Evolutionary conservation across 2,797 vertebrate genomes (phyloP).

Genomic region (Podarcis lilfordi): DNA sequence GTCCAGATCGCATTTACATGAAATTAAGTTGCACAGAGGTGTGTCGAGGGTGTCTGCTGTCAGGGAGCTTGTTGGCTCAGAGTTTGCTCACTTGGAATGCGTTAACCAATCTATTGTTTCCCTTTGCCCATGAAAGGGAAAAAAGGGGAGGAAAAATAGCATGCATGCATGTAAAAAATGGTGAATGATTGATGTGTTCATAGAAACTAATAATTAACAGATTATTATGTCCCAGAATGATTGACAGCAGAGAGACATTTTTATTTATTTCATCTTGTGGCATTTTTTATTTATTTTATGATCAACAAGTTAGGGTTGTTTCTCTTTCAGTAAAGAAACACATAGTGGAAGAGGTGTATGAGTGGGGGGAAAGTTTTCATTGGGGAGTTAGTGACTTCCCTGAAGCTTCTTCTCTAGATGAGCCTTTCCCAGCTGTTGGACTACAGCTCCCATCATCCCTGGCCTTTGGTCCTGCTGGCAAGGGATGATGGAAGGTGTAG

Average conservation of each 20-base stretch:
- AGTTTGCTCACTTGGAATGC: conserved; percentile 30
- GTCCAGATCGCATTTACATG: not conserved
- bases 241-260: conserved; percentile 36
- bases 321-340: not conserved
- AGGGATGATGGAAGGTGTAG: no score
- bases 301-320: not conserved
- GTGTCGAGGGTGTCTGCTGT: not conserved
- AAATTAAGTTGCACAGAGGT: not conserved
- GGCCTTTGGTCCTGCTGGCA: no score
- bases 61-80: not conserved
- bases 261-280: conserved; percentile 14
- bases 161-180: conserved; percentile 22
- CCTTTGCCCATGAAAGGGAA: not conserved
- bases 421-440: no score
- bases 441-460: no score
- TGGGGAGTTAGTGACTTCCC: no score
- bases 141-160: not conserved
- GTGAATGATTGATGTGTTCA: conserved; percentile 32
- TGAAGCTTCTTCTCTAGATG: no score
- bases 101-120: not conserved
- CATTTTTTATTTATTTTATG: not conserved
- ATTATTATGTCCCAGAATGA: conserved; percentile 40
- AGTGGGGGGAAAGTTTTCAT: not conserved
- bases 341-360: not conserved
- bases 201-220: conserved; percentile 61